Conservation (phyloP, 2,888 invertebrate species). For the Coelopa pilipes region DNA sequence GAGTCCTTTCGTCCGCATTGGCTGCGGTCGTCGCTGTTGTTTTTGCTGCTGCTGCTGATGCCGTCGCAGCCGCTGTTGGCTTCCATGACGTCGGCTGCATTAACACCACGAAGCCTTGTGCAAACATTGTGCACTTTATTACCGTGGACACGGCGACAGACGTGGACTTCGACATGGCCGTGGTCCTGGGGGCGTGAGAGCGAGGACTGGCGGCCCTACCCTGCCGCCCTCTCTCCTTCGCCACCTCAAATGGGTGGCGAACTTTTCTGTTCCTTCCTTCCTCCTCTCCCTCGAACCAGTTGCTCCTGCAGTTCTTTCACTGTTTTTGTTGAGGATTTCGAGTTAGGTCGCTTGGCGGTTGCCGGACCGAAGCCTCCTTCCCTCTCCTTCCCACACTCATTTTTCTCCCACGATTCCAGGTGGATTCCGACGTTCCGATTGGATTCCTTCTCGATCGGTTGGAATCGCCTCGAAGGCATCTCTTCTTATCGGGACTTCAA, state of each 20-base stretch:
- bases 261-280: constrained; percentile 1
- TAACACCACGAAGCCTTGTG: constrained; percentile 45
- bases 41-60: too few relatives aligned
- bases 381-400: too few relatives aligned
- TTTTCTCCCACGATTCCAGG: too few relatives aligned
- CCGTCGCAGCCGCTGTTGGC: neutral
- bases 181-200: too few relatives aligned
- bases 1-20: neutral
- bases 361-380: too few relatives aligned
- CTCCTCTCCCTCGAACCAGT: neutral
- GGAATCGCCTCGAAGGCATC: too few relatives aligned
- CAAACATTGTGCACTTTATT: constrained; percentile 61
- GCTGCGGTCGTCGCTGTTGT: neutral
- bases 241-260: neutral
- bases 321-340: too few relatives aligned
- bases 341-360: too few relatives aligned
- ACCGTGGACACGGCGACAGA: constrained; percentile 52
- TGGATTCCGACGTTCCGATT: too few relatives aligned
- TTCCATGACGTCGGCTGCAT: constrained; percentile 19
- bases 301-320: neutral
- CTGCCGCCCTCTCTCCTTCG: neutral
- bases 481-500: too few relatives aligned
- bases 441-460: too few relatives aligned
- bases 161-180: constrained; percentile 50
- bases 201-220: too few relatives aligned